A percentile compares a stretch with the other conserved stretches of the same genome.
These are phyloP conservation scores for Falco punctatus DNA, from an alignment of 2,113 vertebrate species.

Conservation along the genomic window DNA sequence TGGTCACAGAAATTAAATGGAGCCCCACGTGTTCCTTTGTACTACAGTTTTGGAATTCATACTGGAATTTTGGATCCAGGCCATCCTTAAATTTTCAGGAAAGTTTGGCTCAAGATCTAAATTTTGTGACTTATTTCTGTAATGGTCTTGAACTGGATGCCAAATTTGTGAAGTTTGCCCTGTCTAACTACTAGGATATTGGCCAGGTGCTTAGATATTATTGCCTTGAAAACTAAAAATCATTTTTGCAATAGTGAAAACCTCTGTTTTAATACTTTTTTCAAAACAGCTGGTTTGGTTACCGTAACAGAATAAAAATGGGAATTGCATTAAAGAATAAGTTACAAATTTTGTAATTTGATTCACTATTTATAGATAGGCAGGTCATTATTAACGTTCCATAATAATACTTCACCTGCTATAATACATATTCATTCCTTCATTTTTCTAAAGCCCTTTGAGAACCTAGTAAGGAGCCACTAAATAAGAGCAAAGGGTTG, in stretches of 20 bases:
- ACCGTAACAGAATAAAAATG: background rate
- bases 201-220: background rate
- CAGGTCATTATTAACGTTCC: background rate
- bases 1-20: background rate
- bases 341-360: background rate
- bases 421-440: background rate
- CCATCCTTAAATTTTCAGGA: background rate
- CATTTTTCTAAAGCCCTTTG: conserved; percentile 2
- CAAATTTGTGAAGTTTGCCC: background rate
- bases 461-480: background rate
- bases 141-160: background rate
- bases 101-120: background rate
- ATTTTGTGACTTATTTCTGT: background rate
- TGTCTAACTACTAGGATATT: background rate
- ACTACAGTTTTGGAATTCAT: background rate
- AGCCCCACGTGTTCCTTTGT: background rate
- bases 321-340: background rate
- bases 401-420: conserved; percentile 17
- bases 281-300: background rate
- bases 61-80: background rate
- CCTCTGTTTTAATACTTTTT: background rate
- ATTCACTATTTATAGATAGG: conserved; percentile 27
- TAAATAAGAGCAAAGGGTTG: background rate
- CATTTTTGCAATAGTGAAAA: background rate
- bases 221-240: background rate